Conservation (phyloP, 2,888 invertebrate species). For the Tetropium fuscum region DNA sequence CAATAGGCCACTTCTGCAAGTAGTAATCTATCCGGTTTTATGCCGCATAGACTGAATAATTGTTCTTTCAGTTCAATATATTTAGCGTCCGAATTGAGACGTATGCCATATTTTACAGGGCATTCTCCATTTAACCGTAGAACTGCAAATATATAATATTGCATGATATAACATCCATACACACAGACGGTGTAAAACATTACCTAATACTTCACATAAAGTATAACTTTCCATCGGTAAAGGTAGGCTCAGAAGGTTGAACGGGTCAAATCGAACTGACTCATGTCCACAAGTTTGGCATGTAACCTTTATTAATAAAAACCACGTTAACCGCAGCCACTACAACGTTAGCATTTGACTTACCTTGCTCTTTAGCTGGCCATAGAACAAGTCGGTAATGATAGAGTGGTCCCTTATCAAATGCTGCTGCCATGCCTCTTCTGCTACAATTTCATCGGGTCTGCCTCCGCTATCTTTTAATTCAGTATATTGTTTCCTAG, state of each 20-base stretch:
- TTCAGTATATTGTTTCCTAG: constrained; percentile 77
- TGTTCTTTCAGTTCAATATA: constrained; percentile 82
- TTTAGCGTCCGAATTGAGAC: constrained; percentile 85
- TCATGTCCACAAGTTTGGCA: constrained; percentile 87
- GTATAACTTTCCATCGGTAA: constrained; percentile 90
- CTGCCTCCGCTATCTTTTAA: constrained; percentile 82
- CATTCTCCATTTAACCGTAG: constrained; percentile 84
- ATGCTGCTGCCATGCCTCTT: constrained; percentile 88
- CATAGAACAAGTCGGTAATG: constrained; percentile 91
- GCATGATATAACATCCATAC: too few species aligned
- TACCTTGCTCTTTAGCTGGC: constrained; percentile 90
- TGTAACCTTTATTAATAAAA: constrained; percentile 66
- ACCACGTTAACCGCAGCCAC: background rate
- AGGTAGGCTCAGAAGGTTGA: constrained; percentile 88
- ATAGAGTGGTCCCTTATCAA: constrained; percentile 86
- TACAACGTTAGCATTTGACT: constrained; percentile 17
- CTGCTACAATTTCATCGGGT: constrained; percentile 78
- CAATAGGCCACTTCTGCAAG: constrained; percentile 80
- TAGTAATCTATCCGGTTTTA: constrained; percentile 73
- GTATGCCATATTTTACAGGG: constrained; percentile 86
- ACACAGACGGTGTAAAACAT: background rate
- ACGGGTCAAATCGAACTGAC: constrained; percentile 92
- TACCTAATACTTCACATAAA: constrained; percentile 78
- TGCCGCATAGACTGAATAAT: constrained; percentile 73
- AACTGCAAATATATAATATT: constrained; percentile 69